Conservation (phyloP, 2,113 vertebrate species). For the Argyrosomus japonicus region DNA sequence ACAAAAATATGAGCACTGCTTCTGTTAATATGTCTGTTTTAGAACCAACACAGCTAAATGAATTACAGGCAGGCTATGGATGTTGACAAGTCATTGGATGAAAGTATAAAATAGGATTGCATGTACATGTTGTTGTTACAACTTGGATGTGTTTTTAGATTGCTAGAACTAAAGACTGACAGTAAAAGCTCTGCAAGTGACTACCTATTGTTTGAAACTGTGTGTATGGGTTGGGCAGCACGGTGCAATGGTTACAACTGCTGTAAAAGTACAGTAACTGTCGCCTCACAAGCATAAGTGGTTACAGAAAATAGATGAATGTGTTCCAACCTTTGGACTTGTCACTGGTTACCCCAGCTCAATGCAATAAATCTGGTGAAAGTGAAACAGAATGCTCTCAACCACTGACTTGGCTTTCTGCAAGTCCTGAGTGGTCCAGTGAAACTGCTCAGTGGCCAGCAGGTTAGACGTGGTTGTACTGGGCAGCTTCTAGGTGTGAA, state of each 20-base stretch:
- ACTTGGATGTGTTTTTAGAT: neutral
- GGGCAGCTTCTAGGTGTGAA: neutral
- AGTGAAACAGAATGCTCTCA: neutral
- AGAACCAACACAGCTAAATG: neutral
- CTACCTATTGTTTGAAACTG: neutral
- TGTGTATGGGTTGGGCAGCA: too few species aligned
- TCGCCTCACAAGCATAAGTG: too few species aligned
- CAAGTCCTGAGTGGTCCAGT: neutral
- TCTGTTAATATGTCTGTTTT: neutral
- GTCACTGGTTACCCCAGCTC: neutral
- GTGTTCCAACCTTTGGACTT: neutral
- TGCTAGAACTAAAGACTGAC: neutral
- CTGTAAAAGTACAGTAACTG: too few species aligned
- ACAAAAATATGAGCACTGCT: neutral
- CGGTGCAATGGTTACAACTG: too few species aligned
- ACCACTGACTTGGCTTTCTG: neutral
- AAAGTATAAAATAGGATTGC: neutral
- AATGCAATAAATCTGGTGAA: fast-evolving
- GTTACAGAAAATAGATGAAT: neutral
- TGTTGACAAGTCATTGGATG: neutral
- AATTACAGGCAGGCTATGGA: neutral
- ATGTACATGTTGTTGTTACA: neutral
- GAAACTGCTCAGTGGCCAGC: neutral
- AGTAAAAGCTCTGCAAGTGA: neutral
- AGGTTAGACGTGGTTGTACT: neutral